phyloP scores from a whole-genome alignment of 2,797 vertebrate species.

The Sebastes itinus region DNA sequence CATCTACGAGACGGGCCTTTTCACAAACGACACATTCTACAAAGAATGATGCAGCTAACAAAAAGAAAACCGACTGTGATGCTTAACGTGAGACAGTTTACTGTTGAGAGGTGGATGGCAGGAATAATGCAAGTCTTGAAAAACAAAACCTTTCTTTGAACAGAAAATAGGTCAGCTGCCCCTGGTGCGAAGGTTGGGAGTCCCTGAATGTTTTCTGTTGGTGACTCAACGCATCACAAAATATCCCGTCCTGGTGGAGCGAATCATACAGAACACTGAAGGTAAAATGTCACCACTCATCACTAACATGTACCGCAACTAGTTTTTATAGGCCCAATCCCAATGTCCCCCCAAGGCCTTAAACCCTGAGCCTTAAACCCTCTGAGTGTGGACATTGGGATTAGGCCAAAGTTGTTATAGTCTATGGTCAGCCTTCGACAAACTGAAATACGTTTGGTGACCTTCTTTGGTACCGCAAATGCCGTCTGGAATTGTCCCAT shows the following conservation, averaged over 20 bases:
- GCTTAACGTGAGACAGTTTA: neutral
- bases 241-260: conserved; percentile 93
- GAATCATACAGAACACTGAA: conserved; percentile 92
- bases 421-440: neutral
- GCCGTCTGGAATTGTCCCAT: neutral
- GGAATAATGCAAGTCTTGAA: neutral
- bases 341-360: no score
- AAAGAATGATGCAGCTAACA: neutral
- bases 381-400: no score
- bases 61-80: neutral
- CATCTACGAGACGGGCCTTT: neutral
- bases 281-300: conserved; percentile 73
- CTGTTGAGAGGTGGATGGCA: neutral
- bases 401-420: neutral
- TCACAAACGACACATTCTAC: neutral
- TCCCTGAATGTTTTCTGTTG: conserved; percentile 92
- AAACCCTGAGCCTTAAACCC: no score
- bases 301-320: neutral
- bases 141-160: neutral
- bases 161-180: conserved; percentile 92
- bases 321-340: neutral
- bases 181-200: conserved; percentile 87
- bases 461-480: neutral
- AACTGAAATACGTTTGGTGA: neutral
- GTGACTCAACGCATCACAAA: conserved; percentile 97